Base-by-base conservation (phyloP, 2,888 invertebrate species). In the Patella caerulea region DNA sequence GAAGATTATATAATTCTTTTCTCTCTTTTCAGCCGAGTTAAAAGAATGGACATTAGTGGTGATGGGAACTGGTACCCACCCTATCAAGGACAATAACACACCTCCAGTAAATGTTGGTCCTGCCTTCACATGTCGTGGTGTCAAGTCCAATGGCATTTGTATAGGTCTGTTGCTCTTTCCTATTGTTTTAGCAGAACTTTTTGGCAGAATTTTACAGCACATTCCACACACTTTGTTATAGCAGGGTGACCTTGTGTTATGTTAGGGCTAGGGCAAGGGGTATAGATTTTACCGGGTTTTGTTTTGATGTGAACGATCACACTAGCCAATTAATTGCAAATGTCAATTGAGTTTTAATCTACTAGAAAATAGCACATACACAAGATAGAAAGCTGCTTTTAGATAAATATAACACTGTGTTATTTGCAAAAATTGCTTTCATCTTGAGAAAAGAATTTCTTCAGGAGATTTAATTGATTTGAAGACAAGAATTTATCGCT, bases 41-140 rank as follows among this genome's bases (percentile, higher is more conserved):
- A 87, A 87, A 75, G 86, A 88, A 71, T 89, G 88, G 88, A 85
- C 86, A n/a, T 82, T 89, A 75, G 85, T 86, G n/a, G 82, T 88
- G 55, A 85, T 84, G 81, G 89, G 89, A 55, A 88, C 89, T 9
- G 81, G 80, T 15, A 79, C 82, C 3, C 86, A 88, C 73, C 88
- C 88, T 9, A 85, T 85, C 80, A 84, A 83, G 54, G 83, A 86
- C 70, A 85, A 87, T 71, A 29, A 70, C 14, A 83, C 85, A 11
- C 83, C 83, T 2, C 81, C 84, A 11, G 76, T 82, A 12, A 79
- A 82, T 52, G 75, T 84, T 14, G 82, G 83, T n/a, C 78, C 78
- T 55, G 79, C 86, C 29, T 84, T 86, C 79, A 83, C 86, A 29
- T 89, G 88, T 79, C 84, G 86, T 72, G 88, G 88, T 11, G 84